Base-by-base conservation (phyloP, 1,140 invertebrate genomes). In the Pentalonia nigronervosa region DNA sequence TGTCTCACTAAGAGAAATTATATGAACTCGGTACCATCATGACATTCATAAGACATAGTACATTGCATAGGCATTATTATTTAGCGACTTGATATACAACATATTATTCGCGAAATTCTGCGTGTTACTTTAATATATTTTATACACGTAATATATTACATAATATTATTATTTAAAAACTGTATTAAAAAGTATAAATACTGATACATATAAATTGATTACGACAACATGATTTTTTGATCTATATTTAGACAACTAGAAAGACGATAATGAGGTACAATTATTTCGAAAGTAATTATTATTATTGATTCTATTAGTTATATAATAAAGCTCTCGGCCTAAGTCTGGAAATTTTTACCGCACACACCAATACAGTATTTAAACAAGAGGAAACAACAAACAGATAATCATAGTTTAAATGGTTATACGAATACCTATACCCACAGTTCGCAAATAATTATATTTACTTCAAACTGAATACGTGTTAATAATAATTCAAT, bases 1-100 rank as follows among this genome's bases (percentile, higher is more conserved):
- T 87, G 47, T 87, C 86, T 48, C 47, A 87, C n/a, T 48, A 47
- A 84, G 83, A 41, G 83, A 84, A 84, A 84, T 41, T 84, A 41
- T 23, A 41, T 41, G 23, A 41, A 84, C 8, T 76, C 60, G 11
- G 60, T n/a, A 25, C 36, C 8, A 21, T 41, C 36, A 84, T 84
- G 25, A 25, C 30, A 76, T 67, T n/a, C n/a, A n/a, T n/a, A n/a
- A n/a, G 30, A 41, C 2, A 84, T 84, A 25, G 20, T 9, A 41
- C 36, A 41, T 84, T 21, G 8, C 41, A 23, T 41, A 67, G 7
- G 60, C 17, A 67, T 67, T 67, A 67, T 76, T 76, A 76, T 76
- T 76, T 76, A 76, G n/a, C 60, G 4, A n/a, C n/a, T 76, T 76
- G 6, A 23, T n/a, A 14, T n/a, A 17, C 30, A 17, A 76, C 6